These are phyloP conservation scores for Botia kubotai DNA, from an alignment of 2,797 vertebrate genomes.

Conservation along the genomic window DNA sequence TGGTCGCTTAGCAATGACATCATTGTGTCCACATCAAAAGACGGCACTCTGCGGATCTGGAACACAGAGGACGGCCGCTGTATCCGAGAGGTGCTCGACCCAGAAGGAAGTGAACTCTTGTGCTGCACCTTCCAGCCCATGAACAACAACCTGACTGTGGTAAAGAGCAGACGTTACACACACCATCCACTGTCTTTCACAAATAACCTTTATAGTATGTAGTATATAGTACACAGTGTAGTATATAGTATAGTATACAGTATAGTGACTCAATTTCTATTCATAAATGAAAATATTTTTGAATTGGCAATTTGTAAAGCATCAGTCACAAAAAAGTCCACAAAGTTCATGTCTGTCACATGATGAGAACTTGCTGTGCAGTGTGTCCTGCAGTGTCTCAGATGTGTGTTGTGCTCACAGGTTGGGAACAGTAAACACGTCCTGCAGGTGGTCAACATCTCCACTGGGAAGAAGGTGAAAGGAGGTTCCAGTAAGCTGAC, in stretches of 20 bases:
- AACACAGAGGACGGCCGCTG: conserved; percentile 91
- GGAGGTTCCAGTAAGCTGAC: conserved; percentile 92
- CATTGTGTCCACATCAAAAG: conserved; percentile 91
- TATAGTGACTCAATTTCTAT: no score
- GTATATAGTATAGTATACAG: no score
- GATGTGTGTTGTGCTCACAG: conserved; percentile 67
- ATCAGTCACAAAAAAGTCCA: no score
- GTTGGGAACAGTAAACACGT: conserved; percentile 92
- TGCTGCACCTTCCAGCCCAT: conserved; percentile 96
- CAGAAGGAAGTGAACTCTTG: conserved; percentile 88
- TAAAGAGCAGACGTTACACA: conserved; percentile 68
- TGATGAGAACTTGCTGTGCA: neutral
- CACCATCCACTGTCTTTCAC: no score
- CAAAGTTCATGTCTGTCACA: neutral
- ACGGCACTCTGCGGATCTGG: conserved; percentile 92
- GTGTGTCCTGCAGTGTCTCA: neutral
- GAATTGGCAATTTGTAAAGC: no score
- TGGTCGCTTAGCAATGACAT: conserved; percentile 96
- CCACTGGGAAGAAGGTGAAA: conserved; percentile 93
- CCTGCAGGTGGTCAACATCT: conserved; percentile 94
- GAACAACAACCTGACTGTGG: conserved; percentile 97
- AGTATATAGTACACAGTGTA: no score
- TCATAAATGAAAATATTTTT: no score
- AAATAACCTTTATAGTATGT: no score
- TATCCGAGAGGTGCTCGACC: conserved; percentile 90